Evolutionary conservation across 2,888 invertebrate genomes (phyloP).

Genomic region (Boloria euphrosyne): DNA sequence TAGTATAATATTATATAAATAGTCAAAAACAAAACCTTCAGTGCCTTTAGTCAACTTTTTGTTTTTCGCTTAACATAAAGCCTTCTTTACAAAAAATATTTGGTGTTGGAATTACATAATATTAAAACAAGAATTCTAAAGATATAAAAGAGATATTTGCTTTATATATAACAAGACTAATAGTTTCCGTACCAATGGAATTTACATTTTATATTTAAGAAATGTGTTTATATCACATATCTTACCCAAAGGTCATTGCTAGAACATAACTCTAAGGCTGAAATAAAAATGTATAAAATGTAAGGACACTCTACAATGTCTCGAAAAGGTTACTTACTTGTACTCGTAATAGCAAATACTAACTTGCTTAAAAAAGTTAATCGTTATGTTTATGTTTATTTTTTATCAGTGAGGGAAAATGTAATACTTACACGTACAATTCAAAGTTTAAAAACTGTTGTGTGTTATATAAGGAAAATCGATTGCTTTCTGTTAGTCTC

Average conservation of each 20-base stretch:
- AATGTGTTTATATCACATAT: not conserved
- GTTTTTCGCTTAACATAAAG: not conserved
- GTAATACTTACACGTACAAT: too few species aligned
- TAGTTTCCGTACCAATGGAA: slow-evolving; percentile 8
- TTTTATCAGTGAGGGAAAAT: too few species aligned
- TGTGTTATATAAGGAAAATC: too few species aligned
- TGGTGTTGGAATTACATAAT: slow-evolving; percentile 4
- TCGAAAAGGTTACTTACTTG: too few species aligned
- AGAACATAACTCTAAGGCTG: not conserved
- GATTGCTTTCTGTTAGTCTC: too few species aligned
- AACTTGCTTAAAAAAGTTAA: too few species aligned
- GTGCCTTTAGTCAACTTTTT: too few species aligned
- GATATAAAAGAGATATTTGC: not conserved
- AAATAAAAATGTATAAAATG: not conserved
- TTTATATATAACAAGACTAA: not conserved
- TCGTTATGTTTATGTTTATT: too few species aligned
- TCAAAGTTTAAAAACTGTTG: too few species aligned
- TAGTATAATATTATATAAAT: too few species aligned
- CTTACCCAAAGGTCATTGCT: not conserved
- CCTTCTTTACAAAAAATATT: not conserved
- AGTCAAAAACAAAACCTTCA: too few species aligned
- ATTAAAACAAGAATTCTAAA: not conserved
- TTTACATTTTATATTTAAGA: not conserved
- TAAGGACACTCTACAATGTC: not conserved
- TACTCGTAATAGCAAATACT: too few species aligned